Percentiles rank a stretch among this genome's conserved stretches.
phyloP scores from a whole-genome alignment of 1,140 invertebrate species.

The Choristoneura fumiferana region DNA sequence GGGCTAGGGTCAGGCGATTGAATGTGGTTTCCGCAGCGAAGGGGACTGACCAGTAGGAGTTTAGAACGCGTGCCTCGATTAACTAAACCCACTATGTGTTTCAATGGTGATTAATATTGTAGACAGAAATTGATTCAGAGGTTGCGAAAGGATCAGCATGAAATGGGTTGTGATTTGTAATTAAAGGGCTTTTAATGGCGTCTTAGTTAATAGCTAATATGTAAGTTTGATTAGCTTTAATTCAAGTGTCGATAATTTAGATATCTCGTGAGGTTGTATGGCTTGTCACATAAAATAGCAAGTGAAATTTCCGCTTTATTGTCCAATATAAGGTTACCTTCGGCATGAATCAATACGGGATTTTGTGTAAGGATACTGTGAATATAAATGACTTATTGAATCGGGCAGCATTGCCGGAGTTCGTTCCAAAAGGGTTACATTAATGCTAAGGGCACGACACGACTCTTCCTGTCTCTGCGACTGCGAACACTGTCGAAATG shows the following conservation, averaged over 20 bases:
- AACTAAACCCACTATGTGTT: constrained; percentile 34
- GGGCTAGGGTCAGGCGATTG: constrained; percentile 42
- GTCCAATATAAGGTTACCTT: no score
- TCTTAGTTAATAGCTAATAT: background rate
- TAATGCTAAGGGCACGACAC: constrained; percentile 52
- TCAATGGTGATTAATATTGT: constrained; percentile 4
- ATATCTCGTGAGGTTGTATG: no score
- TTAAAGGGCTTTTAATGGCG: constrained; percentile 1
- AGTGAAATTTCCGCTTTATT: no score
- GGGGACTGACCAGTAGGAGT: constrained; percentile 33
- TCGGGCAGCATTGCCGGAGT: constrained; percentile 28
- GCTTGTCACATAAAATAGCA: no score
- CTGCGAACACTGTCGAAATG: constrained; percentile 51
- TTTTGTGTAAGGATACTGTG: constrained; percentile 19
- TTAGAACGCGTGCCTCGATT: constrained; percentile 49
- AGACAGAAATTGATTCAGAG: constrained; percentile 10
- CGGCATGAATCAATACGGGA: constrained; percentile 18
- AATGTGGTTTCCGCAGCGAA: constrained; percentile 54
- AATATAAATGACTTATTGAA: background rate
- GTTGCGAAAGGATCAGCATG: constrained; percentile 1
- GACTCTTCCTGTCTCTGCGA: constrained; percentile 47
- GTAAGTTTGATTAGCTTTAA: no score
- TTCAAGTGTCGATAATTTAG: no score
- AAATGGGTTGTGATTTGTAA: background rate
- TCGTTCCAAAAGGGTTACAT: constrained; percentile 36